Evolutionary conservation across 2,888 invertebrate species (phyloP).

Genomic region (Anarsia innoxiella): DNA sequence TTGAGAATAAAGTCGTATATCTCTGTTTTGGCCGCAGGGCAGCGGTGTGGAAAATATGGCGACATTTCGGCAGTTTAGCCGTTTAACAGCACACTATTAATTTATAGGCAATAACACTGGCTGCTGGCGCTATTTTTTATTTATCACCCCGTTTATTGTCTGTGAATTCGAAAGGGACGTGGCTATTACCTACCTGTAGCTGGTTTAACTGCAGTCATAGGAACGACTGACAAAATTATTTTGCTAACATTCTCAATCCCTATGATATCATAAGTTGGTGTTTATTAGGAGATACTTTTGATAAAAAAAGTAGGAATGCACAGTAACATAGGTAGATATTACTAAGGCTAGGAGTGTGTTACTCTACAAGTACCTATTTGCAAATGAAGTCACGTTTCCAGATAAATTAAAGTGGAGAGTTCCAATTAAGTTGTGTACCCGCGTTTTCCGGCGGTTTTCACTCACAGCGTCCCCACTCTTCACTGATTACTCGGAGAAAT

Average conservation of each 20-base stretch:
- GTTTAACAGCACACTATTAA: conserved; percentile 39
- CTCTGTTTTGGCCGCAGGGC: not conserved
- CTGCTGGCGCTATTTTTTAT: conserved; percentile 28
- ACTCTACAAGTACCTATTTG: no score
- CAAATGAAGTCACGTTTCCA: conserved; percentile 6
- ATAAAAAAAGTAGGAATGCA: no score
- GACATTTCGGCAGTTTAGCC: conserved; percentile 25
- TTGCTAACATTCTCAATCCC: no score
- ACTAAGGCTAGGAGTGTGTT: no score
- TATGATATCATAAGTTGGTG: no score
- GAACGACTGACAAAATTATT: no score
- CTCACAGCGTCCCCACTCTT: conserved; percentile 11
- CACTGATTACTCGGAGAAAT: conserved; percentile 15
- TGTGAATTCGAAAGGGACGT: not conserved
- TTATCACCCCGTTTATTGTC: conserved; percentile 8
- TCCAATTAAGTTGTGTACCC: conserved; percentile 16
- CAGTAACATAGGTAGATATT: no score
- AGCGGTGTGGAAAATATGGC: conserved; percentile 13
- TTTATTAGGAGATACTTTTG: no score
- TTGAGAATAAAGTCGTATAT: conserved; percentile 3
- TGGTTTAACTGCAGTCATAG: no score
- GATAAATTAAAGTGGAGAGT: conserved; percentile 2
- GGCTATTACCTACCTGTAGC: not conserved
- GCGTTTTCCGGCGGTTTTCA: conserved; percentile 17
- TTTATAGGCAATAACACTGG: conserved; percentile 40